Percentiles rank a stretch among this genome's conserved stretches.
phyloP scores from a whole-genome alignment of 2,113 vertebrate species.

The Calidris pugnax region DNA sequence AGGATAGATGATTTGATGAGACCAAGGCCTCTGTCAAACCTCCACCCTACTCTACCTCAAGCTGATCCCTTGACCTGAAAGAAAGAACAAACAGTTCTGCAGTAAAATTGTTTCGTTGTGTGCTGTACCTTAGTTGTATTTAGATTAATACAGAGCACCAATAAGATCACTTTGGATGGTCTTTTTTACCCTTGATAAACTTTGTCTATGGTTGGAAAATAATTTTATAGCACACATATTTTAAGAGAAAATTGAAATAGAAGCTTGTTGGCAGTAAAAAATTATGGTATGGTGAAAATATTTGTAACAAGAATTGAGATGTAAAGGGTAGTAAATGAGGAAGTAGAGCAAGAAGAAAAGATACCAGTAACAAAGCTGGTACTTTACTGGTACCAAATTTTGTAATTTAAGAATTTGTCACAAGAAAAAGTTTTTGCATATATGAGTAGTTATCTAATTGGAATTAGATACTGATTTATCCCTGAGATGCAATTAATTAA shows the following conservation, averaged over 20 bases:
- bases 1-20: slow-evolving; percentile 65
- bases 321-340: not conserved
- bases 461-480: not conserved
- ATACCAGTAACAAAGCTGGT: not conserved
- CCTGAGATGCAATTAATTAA: not conserved
- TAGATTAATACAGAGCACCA: not conserved
- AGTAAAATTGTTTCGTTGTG: not conserved
- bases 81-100: slow-evolving; percentile 56
- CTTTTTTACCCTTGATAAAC: not conserved
- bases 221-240: not conserved
- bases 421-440: not conserved
- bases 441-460: not conserved
- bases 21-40: slow-evolving; percentile 41
- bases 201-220: not conserved
- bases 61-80: slow-evolving; percentile 41
- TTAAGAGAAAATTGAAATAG: not conserved
- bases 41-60: slow-evolving; percentile 27
- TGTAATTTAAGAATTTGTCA: not conserved
- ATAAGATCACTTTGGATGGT: not conserved
- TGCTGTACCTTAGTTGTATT: not conserved
- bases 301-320: not conserved
- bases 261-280: not conserved
- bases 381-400: no score
- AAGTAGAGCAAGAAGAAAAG: not conserved
- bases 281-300: not conserved